Percentiles rank a stretch among this genome's conserved stretches.
Evolutionary conservation across 2,797 vertebrate genomes (phyloP).

Genomic region (Hirundo rustica): DNA sequence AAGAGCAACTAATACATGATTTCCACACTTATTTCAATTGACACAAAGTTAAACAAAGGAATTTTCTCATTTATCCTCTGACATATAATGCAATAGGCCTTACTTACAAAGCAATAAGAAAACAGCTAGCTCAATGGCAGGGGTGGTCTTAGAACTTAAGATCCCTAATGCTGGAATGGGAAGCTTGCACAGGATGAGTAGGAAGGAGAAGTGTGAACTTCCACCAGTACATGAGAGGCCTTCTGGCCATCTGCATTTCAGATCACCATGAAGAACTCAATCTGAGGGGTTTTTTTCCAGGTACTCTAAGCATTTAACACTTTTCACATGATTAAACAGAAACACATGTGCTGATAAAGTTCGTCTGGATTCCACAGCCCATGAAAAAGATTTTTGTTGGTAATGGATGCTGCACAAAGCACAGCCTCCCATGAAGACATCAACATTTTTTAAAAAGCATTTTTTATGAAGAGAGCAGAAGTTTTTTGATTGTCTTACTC

Average conservation of each 20-base stretch:
- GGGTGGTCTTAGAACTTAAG: not conserved
- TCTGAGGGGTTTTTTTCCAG: not conserved
- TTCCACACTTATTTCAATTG: not conserved
- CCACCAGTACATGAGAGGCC: not conserved
- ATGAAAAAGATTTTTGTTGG: not conserved
- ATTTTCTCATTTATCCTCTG: not conserved
- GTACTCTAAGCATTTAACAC: not conserved
- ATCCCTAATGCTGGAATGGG: not conserved
- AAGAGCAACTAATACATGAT: not conserved
- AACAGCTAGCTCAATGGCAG: not conserved
- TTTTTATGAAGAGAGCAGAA: not conserved
- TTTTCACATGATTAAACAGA: not conserved
- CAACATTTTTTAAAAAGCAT: not conserved
- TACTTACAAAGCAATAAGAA: not conserved
- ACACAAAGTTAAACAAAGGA: not conserved
- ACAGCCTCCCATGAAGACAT: not conserved
- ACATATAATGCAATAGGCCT: not conserved
- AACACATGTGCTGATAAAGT: not conserved
- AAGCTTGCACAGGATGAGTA: fast-evolving
- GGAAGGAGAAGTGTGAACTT: not conserved
- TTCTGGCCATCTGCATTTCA: not conserved
- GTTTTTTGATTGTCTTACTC: not conserved
- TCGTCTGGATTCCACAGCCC: not conserved
- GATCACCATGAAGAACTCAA: not conserved
- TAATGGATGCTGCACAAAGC: not conserved